phyloP scores from a whole-genome alignment of 2,113 vertebrate genomes.

The Climacteris rufus region DNA sequence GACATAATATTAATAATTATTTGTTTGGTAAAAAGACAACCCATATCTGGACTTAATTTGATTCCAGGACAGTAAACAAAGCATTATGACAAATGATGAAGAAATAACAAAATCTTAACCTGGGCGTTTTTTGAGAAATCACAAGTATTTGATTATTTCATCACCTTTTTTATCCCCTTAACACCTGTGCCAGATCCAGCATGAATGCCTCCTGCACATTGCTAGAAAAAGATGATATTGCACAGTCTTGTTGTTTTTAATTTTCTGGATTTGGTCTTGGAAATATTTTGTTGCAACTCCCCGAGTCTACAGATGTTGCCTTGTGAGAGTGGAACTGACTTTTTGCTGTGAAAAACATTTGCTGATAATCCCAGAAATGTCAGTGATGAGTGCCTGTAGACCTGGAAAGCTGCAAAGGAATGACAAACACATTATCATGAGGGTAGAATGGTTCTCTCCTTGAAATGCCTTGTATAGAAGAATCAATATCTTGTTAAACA shows the following conservation, averaged over 20 bases:
- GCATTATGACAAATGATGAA: neutral
- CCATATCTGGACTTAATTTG: neutral
- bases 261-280: neutral
- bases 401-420: neutral
- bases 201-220: neutral
- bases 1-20: neutral
- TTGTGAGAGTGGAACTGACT: neutral
- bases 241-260: neutral
- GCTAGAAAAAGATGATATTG: neutral
- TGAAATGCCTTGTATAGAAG: neutral
- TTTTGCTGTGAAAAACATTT: neutral
- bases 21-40: neutral
- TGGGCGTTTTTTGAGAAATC: neutral
- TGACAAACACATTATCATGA: neutral
- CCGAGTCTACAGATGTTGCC: neutral
- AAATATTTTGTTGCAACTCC: neutral
- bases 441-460: neutral
- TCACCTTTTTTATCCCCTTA: neutral
- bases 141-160: neutral
- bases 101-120: neutral
- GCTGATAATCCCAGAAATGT: neutral
- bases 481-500: neutral
- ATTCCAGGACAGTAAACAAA: neutral
- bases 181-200: neutral
- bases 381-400: neutral